Evolutionary conservation across 2,797 vertebrate species (phyloP).

Genomic region (Tympanoctomys barrerae): DNA sequence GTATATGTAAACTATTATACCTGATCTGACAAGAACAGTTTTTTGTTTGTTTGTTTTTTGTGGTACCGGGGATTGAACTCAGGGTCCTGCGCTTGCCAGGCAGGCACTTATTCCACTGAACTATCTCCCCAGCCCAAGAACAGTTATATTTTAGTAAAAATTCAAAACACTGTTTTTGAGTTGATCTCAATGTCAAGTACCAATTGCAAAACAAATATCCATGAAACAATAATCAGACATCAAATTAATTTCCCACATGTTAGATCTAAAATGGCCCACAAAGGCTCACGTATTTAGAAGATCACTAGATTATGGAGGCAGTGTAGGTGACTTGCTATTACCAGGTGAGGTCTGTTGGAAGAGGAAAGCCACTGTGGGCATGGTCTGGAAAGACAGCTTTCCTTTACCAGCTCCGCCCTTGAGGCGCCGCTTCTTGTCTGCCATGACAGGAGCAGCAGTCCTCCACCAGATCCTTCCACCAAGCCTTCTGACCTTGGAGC

Average conservation of each 20-base stretch:
- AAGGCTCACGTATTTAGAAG: not conserved
- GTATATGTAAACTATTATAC: conserved; percentile 7
- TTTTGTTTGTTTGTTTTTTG: too few species aligned
- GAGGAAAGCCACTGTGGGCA: not conserved
- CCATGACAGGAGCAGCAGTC: not conserved
- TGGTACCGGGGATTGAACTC: too few species aligned
- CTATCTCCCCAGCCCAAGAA: not conserved
- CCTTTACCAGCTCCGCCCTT: not conserved
- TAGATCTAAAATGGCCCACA: not conserved
- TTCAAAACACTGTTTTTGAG: not conserved
- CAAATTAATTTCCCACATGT: conserved; percentile 8
- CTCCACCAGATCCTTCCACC: not conserved
- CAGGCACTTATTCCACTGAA: too few species aligned
- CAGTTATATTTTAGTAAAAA: conserved; percentile 51
- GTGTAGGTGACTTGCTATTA: not conserved
- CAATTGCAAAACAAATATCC: conserved; percentile 40
- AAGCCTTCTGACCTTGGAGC: not conserved
- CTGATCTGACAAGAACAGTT: not conserved
- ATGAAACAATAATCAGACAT: conserved; percentile 9
- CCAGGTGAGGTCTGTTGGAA: not conserved
- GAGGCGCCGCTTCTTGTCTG: not conserved
- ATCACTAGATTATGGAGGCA: not conserved
- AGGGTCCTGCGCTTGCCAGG: too few species aligned
- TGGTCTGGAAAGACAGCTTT: not conserved
- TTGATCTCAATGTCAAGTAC: not conserved